Evolutionary conservation across 1,140 invertebrate genomes (phyloP).

Genomic region (Latrodectus geometricus): DNA sequence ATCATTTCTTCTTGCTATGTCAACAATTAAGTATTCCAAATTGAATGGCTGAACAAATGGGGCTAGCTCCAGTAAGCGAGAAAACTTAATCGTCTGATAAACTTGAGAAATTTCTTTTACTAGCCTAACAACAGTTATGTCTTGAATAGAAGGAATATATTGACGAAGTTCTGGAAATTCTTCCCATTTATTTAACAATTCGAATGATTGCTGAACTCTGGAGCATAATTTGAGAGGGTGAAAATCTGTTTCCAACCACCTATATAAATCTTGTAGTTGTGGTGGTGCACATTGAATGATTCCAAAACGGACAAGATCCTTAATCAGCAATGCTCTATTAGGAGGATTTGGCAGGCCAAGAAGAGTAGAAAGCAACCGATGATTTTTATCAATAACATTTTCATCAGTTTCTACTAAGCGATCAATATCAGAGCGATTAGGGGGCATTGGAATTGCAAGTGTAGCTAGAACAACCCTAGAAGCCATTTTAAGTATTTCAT

Average conservation of each 20-base stretch:
- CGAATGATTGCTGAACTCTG: conserved; percentile 68
- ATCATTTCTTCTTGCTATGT: conserved; percentile 94
- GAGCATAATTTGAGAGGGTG: conserved; percentile 90
- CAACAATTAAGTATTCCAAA: conserved; percentile 90
- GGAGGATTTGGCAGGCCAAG: conserved; percentile 90
- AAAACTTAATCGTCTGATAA: conserved; percentile 92
- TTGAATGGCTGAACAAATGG: conserved; percentile 86
- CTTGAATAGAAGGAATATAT: conserved; percentile 87
- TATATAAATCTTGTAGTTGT: conserved; percentile 91
- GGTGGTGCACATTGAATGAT: conserved; percentile 87
- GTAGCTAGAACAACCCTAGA: conserved; percentile 92
- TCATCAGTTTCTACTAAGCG: conserved; percentile 97
- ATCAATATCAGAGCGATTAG: conserved; percentile 95
- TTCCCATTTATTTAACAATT: conserved; percentile 70
- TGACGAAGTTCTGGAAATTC: conserved; percentile 75
- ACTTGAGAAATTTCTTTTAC: conserved; percentile 91
- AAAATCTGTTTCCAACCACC: conserved; percentile 93
- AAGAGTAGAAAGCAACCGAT: conserved; percentile 88
- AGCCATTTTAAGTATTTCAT: conserved; percentile 77
- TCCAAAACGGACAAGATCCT: conserved; percentile 79
- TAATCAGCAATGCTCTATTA: conserved; percentile 86
- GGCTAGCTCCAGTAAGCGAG: conserved; percentile 84
- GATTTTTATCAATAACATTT: conserved; percentile 89
- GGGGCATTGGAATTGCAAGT: conserved; percentile 92
- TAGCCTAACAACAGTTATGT: conserved; percentile 91